Evolutionary conservation across 2,888 invertebrate genomes (phyloP).

Genomic region (Mylabris sibirica): DNA sequence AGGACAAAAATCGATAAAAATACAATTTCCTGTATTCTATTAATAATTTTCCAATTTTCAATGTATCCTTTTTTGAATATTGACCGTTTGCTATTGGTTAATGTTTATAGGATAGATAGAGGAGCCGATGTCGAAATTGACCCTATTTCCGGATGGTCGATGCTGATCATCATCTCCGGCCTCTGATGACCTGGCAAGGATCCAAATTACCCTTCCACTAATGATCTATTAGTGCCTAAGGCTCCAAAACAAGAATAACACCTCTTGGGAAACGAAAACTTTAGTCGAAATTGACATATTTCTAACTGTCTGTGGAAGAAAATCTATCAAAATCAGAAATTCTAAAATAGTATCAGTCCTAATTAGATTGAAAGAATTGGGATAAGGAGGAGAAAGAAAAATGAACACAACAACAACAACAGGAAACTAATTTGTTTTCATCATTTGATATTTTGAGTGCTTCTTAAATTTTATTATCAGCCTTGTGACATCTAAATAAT

Average conservation of each 20-base stretch:
- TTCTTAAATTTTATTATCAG: constrained; percentile 7
- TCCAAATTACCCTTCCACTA: constrained; percentile 40
- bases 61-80: constrained; percentile 24
- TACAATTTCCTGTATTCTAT: constrained; percentile 27
- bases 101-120: constrained; percentile 12
- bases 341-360: background rate
- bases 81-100: constrained; percentile 30
- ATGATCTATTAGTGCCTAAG: constrained; percentile 35
- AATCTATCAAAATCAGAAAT: background rate
- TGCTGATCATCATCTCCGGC: constrained; percentile 49
- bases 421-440: constrained; percentile 12
- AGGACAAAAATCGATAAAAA: constrained; percentile 16
- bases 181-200: constrained; percentile 43
- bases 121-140: constrained; percentile 31
- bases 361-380: background rate
- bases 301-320: background rate
- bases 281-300: background rate
- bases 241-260: background rate
- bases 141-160: constrained; percentile 37
- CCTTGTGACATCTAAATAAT: background rate
- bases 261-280: background rate
- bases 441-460: constrained; percentile 14
- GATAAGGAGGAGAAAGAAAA: background rate
- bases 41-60: background rate
- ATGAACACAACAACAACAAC: background rate